A percentile compares a stretch with the other conserved stretches of the same genome.
Evolutionary conservation across 2,797 vertebrate genomes (phyloP).

Genomic region (Xenops minutus): DNA sequence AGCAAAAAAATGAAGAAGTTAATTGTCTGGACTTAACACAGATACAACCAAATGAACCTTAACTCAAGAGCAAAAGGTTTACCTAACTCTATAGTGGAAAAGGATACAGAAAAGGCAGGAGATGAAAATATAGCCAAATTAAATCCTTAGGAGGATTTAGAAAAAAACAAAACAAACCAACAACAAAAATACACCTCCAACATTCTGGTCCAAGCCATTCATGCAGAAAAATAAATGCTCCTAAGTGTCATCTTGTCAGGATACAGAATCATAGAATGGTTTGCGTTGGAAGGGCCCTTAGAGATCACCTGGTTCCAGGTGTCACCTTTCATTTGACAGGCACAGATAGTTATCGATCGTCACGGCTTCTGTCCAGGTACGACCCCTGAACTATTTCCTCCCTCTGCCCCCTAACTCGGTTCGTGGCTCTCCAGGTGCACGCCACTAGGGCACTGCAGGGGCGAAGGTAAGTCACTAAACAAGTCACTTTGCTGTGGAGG

Average conservation of each 20-base stretch:
- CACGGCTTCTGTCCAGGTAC: rapidly evolving
- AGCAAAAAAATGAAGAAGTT: conserved; percentile 20
- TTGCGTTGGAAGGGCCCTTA: neutral
- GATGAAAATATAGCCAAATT: rapidly evolving
- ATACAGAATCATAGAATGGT: neutral
- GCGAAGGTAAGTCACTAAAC: rapidly evolving
- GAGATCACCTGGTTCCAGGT: neutral
- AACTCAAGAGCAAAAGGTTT: neutral
- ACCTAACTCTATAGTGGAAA: neutral
- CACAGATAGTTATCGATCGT: neutral
- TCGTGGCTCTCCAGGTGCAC: neutral
- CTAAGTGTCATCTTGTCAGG: neutral
- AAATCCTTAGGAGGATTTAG: rapidly evolving
- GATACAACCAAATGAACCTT: neutral
- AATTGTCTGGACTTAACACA: neutral
- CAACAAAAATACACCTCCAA: rapidly evolving
- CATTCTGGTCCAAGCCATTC: neutral
- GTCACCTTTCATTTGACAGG: neutral
- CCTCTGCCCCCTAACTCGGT: neutral
- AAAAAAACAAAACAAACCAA: neutral
- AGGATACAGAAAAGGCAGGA: neutral
- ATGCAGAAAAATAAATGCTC: neutral
- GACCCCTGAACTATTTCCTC: rapidly evolving
- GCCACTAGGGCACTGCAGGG: rapidly evolving
- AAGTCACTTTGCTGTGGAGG: rapidly evolving